Conservation (phyloP, 2,113 vertebrate genomes). For the Trichomycterus rosablanca region DNA sequence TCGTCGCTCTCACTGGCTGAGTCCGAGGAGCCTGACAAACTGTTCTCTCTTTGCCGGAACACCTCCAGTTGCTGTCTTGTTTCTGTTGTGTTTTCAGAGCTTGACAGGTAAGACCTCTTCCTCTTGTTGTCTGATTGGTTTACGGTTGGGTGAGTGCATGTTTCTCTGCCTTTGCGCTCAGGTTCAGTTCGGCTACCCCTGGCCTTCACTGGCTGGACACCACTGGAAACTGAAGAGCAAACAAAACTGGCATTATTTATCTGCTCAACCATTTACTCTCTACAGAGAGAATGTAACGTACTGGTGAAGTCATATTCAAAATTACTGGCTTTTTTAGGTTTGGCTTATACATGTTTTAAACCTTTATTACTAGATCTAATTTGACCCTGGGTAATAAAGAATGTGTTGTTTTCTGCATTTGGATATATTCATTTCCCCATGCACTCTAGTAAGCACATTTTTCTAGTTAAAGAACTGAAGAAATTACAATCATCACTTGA, state of each 20-base stretch:
- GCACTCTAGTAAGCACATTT: too few species aligned
- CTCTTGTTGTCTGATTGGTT: constrained; percentile 61
- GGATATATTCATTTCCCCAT: too few species aligned
- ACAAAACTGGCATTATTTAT: constrained; percentile 1
- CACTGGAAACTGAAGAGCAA: constrained; percentile 40
- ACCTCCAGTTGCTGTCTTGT: constrained; percentile 60
- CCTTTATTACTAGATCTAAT: too few species aligned
- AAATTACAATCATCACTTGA: too few species aligned
- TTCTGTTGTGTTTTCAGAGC: constrained; percentile 59
- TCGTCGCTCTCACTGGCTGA: constrained; percentile 65
- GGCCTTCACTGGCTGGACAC: constrained; percentile 53
- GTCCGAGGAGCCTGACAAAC: constrained; percentile 60
- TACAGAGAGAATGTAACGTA: too few species aligned
- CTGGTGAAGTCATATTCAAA: too few species aligned
- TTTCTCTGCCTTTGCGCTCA: constrained; percentile 59
- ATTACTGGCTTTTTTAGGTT: too few species aligned
- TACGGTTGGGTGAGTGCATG: constrained; percentile 43
- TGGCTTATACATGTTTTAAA: too few species aligned
- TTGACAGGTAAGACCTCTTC: constrained; percentile 62
- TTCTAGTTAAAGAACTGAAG: too few species aligned
- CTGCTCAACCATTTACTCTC: too few species aligned
- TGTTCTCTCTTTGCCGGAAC: constrained; percentile 57
- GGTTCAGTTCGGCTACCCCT: constrained; percentile 52
- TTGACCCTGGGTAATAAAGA: too few species aligned
- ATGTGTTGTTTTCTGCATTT: too few species aligned